Conservation (phyloP, 2,113 vertebrate genomes). For the Anguilla japonica region DNA sequence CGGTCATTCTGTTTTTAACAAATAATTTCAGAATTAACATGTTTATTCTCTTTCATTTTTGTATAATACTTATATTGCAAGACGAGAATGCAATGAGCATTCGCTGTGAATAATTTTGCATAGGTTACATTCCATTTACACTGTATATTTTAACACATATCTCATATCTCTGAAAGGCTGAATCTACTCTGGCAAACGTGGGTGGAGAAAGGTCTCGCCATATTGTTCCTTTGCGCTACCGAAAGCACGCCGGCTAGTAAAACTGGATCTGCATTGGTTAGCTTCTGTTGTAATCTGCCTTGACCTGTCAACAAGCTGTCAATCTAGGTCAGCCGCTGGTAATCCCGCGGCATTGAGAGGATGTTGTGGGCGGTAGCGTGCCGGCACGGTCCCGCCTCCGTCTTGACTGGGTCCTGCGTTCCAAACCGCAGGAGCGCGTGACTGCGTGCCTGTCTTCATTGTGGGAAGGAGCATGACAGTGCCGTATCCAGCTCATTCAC, state of each 20-base stretch:
- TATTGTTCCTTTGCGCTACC: not conserved
- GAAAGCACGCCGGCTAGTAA: not conserved
- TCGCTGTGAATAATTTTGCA: not conserved
- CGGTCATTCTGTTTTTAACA: not conserved
- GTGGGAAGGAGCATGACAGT: not conserved
- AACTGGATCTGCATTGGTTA: not conserved
- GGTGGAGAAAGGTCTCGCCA: not conserved
- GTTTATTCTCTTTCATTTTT: not conserved
- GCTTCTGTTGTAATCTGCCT: not conserved
- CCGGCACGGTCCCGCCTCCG: not conserved
- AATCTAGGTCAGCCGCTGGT: not conserved
- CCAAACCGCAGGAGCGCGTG: not conserved
- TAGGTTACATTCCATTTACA: not conserved
- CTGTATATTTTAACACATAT: not conserved
- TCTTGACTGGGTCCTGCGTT: not conserved
- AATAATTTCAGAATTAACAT: not conserved
- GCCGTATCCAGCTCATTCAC: not conserved
- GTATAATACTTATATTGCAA: not conserved
- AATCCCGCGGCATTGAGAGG: not conserved
- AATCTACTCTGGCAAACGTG: not conserved
- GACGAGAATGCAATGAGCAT: not conserved
- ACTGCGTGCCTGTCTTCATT: not conserved
- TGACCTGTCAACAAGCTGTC: not conserved
- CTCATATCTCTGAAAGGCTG: not conserved
- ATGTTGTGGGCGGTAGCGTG: conserved; percentile 1